phyloP scores from a whole-genome alignment of 2,113 vertebrate species.

The Mobula birostris region DNA sequence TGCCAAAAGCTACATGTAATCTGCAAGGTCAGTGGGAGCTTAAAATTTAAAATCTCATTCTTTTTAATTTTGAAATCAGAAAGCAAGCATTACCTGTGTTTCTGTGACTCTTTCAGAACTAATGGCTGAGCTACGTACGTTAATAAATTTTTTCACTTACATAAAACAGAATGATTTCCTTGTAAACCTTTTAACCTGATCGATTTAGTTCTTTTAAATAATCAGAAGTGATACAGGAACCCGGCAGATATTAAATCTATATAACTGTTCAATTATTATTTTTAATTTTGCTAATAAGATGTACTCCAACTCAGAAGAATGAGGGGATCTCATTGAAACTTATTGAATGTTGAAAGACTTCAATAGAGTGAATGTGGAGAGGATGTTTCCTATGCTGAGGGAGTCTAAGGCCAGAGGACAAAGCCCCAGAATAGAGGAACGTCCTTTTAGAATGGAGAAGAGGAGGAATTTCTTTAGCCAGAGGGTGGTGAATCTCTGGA shows the following conservation, averaged over 20 bases:
- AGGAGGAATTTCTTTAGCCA: too few species aligned
- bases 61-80: constrained; percentile 31
- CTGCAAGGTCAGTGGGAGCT: constrained; percentile 20
- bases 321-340: too few species aligned
- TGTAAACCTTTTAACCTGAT: background rate
- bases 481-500: too few species aligned
- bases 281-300: background rate
- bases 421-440: too few species aligned
- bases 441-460: too few species aligned
- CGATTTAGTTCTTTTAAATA: constrained; percentile 7
- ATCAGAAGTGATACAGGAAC: background rate
- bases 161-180: background rate
- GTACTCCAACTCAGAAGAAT: background rate
- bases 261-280: background rate
- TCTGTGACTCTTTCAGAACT: background rate
- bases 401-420: too few species aligned
- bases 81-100: background rate
- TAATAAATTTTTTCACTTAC: background rate
- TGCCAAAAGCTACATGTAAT: constrained; percentile 25
- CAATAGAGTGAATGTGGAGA: too few species aligned
- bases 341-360: too few species aligned
- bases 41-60: constrained; percentile 1
- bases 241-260: background rate
- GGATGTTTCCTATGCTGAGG: too few species aligned
- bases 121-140: background rate